Conservation (phyloP, 2,797 vertebrate genomes). For the Capromys pilorides region DNA sequence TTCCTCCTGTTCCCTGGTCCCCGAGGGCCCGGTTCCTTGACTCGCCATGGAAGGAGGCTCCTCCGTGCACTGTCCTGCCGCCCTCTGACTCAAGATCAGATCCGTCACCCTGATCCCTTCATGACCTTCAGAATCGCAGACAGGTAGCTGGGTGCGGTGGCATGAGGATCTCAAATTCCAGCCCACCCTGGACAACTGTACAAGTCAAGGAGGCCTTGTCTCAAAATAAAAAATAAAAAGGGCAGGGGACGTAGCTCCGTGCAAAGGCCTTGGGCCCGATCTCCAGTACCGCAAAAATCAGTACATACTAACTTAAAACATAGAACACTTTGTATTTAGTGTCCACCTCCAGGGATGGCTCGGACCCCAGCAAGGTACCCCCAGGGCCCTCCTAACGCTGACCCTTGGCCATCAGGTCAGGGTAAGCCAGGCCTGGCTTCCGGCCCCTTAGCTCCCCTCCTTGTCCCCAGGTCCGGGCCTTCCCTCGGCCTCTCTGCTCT, state of each 20-base stretch:
- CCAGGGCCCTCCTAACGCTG: background rate
- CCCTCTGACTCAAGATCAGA: background rate
- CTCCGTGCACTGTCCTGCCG: fast-evolving
- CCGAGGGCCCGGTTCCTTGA: background rate
- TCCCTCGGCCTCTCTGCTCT: too few relatives aligned
- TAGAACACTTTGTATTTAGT: background rate
- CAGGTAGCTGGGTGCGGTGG: background rate
- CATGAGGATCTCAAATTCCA: background rate
- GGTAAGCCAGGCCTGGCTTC: background rate
- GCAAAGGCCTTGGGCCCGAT: background rate
- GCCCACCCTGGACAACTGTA: background rate
- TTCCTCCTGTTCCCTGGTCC: background rate
- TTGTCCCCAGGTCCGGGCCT: background rate
- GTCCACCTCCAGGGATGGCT: background rate
- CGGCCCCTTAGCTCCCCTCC: background rate
- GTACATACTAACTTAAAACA: background rate
- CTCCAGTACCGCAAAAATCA: background rate
- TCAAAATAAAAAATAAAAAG: background rate
- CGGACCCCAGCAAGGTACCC: background rate
- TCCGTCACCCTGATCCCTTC: background rate
- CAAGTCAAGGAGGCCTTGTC: background rate
- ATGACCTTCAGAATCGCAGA: background rate
- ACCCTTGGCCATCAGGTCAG: background rate
- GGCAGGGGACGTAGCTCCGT: background rate
- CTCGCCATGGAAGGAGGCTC: background rate